A percentile compares a stretch with the other conserved stretches of the same genome.
phyloP scores from a whole-genome alignment of 1,140 invertebrate species.

The Euborellia annulipes region DNA sequence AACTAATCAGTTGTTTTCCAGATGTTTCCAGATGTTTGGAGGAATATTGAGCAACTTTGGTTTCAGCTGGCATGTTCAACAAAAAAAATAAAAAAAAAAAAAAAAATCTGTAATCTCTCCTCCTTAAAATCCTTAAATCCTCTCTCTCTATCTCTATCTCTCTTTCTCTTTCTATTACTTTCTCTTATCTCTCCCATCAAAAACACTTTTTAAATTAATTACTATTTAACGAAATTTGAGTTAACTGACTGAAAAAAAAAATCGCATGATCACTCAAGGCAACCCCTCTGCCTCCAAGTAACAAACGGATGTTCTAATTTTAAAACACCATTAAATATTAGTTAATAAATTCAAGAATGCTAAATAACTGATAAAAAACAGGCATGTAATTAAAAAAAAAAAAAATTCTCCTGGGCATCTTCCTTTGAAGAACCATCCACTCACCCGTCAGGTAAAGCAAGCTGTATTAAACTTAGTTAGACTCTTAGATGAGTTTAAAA shows the following conservation, averaged over 20 bases:
- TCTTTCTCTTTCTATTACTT: constrained; percentile 2
- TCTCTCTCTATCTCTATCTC: constrained; percentile 7
- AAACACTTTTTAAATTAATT: constrained; percentile 9
- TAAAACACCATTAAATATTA: too few relatives aligned
- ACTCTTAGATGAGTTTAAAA: neutral
- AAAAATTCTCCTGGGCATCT: too few relatives aligned
- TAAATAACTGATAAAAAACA: too few relatives aligned
- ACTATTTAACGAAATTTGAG: constrained; percentile 7
- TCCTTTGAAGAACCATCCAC: too few relatives aligned
- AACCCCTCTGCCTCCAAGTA: constrained; percentile 31
- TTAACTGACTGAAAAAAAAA: constrained; percentile 10
- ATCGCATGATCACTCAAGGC: constrained; percentile 8
- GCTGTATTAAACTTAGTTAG: constrained; percentile 4
- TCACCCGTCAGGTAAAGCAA: constrained; percentile 7
- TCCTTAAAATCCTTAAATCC: too few relatives aligned
- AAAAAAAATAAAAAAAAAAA: neutral
- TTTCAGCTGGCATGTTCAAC: constrained; percentile 8
- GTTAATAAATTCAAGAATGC: too few relatives aligned
- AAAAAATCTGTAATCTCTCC: constrained; percentile 10
- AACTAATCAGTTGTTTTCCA: neutral
- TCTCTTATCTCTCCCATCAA: neutral
- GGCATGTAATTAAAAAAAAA: too few relatives aligned
- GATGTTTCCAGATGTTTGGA: neutral
- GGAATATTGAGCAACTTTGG: constrained; percentile 4
- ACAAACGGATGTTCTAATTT: constrained; percentile 20